These are phyloP conservation scores for Machimus atricapillus DNA, from an alignment of 2,888 invertebrate genomes.

Conservation along the genomic window DNA sequence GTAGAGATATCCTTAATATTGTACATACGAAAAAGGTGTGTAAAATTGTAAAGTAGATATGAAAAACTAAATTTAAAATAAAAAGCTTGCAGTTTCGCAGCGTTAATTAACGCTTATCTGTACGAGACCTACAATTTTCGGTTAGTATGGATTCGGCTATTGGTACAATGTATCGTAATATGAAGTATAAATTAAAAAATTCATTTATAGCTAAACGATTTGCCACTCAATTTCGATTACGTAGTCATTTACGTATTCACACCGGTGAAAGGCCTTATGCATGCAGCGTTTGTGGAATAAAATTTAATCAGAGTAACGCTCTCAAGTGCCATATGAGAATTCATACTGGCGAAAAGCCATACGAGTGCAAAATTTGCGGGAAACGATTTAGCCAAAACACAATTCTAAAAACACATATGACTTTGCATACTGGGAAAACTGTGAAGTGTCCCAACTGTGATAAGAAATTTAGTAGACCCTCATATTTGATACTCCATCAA, in stretches of 20 bases:
- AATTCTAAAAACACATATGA: conserved; percentile 56
- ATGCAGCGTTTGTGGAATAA: conserved; percentile 54
- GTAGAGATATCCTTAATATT: no score
- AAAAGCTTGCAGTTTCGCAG: no score
- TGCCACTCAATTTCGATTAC: conserved; percentile 54
- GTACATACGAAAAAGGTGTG: no score
- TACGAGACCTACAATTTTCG: no score
- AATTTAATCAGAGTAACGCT: conserved; percentile 54
- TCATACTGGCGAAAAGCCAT: conserved; percentile 56
- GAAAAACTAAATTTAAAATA: no score
- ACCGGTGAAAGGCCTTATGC: conserved; percentile 55
- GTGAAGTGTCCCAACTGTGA: conserved; percentile 56
- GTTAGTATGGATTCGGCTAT: not conserved
- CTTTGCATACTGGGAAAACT: conserved; percentile 55
- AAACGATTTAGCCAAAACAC: conserved; percentile 57
- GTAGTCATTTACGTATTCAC: conserved; percentile 54
- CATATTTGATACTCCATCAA: conserved; percentile 54
- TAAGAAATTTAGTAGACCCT: conserved; percentile 56
- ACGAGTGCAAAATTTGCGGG: conserved; percentile 54
- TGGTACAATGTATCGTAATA: not conserved
- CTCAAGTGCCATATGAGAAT: conserved; percentile 55
- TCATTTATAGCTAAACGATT: conserved; percentile 53
- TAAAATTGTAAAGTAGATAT: no score
- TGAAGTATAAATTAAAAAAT: not conserved
- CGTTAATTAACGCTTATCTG: no score